These are phyloP conservation scores for Pseudanteris insignis DNA, from an alignment of 2,888 invertebrate genomes.

Conservation along the genomic window DNA sequence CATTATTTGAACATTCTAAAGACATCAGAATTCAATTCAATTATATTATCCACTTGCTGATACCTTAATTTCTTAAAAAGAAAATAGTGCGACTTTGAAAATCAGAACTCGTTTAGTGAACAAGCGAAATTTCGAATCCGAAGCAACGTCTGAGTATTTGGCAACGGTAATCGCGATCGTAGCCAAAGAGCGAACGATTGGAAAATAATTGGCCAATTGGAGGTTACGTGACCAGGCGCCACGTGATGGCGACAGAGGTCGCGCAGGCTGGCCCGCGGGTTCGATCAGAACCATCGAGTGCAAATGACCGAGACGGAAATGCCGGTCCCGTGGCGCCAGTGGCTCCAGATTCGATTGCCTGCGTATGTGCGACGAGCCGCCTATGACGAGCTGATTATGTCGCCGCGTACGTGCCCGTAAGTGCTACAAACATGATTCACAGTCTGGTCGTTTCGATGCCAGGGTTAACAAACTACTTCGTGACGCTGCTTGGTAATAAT, in stretches of 20 bases:
- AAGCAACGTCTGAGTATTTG: too few species aligned
- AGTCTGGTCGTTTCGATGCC: conserved; percentile 21
- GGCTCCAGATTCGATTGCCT: conserved; percentile 56
- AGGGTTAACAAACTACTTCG: conserved; percentile 40
- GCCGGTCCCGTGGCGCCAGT: conserved; percentile 34
- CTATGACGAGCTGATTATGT: conserved; percentile 43
- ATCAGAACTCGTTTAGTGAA: too few species aligned
- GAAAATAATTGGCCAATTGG: conserved; percentile 60
- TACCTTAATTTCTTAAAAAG: too few species aligned
- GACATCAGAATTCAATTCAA: too few species aligned
- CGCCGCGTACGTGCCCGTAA: conserved; percentile 27
- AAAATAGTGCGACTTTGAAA: too few species aligned
- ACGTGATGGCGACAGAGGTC: conserved; percentile 14
- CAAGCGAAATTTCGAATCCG: too few species aligned
- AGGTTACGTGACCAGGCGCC: conserved; percentile 56
- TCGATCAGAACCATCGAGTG: conserved; percentile 11
- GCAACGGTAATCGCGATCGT: conserved; percentile 14
- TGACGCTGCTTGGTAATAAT: conserved; percentile 37
- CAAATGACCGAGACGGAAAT: conserved; percentile 28
- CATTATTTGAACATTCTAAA: too few species aligned
- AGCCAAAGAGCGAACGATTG: conserved; percentile 46
- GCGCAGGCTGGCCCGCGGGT: conserved; percentile 1
- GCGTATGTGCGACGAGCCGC: conserved; percentile 27
- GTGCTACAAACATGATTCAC: conserved; percentile 36
- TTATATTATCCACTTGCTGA: too few species aligned